Base-by-base conservation (phyloP, 2,797 vertebrate genomes). In the Poecilia velifera region DNA sequence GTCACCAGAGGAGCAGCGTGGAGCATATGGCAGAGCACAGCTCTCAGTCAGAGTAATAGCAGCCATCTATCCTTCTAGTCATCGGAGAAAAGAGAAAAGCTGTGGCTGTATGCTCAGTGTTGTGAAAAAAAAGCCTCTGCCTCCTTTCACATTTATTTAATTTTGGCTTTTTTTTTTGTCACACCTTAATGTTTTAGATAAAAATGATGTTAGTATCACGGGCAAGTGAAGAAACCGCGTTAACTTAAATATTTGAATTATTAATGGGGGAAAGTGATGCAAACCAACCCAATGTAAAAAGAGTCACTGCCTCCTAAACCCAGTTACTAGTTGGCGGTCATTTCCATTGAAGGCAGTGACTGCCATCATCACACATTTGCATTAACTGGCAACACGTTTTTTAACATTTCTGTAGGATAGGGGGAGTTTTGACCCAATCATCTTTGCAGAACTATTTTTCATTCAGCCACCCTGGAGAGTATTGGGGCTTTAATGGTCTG, bases 1-100 rank as follows among this genome's bases (percentile, higher is more conserved):
- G 77, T 83, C 79, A 83, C 84, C 82, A 80, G 77, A 86, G 82
- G 84, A 81, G 78, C 91, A 92, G 86, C 22, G 76, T 62, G 82
- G 78, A 80, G 84, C 92, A 92, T 91, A 92, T 89, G 91, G 90
- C 82, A 57, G 74, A 76, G 79, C 83, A 72, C n/a, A 79, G 86
- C 78, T 88, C 91, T 83, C 87, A 59, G 89, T 78, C 39, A 78
- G 88, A 71, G 78, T 84, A 91, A 90, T 88, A 81, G 89, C 85
- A 88, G 81, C 73, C 82, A 90, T 93, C 88, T 86, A 90, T 91
- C 86, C 47, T 75, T 49, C 41, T 16, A 45, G 74, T 86, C 87
- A 80, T 90, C 76, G 47, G 84, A 91, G 82, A 71, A 39, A 77
- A 82, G 80, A 59, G 31, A 78, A 76, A 80, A 78, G 82, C 75